These are phyloP conservation scores for Caenorhabditis angaria DNA, from an alignment of 2,888 invertebrate species.

Conservation along the genomic window DNA sequence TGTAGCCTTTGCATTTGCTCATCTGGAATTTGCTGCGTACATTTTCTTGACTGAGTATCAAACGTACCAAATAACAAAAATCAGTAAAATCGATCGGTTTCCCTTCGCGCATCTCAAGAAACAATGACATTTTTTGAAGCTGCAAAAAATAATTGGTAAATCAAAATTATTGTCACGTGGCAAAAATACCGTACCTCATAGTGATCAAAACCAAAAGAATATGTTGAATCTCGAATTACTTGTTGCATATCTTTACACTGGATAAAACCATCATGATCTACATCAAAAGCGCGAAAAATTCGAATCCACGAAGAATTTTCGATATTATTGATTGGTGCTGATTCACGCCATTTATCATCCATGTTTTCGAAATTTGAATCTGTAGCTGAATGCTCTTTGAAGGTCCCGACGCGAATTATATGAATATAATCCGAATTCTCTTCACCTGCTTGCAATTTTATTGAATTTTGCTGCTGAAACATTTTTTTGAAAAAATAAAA, in stretches of 20 bases:
- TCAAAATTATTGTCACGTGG: background rate
- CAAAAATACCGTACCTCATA: constrained; percentile 45
- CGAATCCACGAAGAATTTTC: constrained; percentile 51
- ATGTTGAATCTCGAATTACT: constrained; percentile 71
- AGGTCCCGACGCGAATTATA: constrained; percentile 33
- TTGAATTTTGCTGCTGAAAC: background rate
- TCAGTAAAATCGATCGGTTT: constrained; percentile 73
- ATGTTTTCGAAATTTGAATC: constrained; percentile 3
- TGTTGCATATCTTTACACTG: constrained; percentile 72
- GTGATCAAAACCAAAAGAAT: constrained; percentile 59
- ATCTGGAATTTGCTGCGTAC: constrained; percentile 54
- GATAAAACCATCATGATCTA: constrained; percentile 73
- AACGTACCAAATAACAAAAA: constrained; percentile 72
- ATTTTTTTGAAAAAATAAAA: background rate
- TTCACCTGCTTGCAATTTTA: background rate
- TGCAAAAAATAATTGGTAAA: background rate
- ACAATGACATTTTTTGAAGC: constrained; percentile 40
- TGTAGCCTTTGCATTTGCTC: constrained; percentile 63
- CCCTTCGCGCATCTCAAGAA: constrained; percentile 40
- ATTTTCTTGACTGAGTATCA: background rate
- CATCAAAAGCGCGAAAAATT: constrained; percentile 64
- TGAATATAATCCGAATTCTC: constrained; percentile 18
- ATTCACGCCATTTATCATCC: constrained; percentile 45
- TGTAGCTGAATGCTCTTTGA: background rate
- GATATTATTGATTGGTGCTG: constrained; percentile 34